Percentiles rank a stretch among this genome's conserved stretches.
Conservation (phyloP, 64 coral and sea anemone species). For the Montipora capricornis region DNA sequence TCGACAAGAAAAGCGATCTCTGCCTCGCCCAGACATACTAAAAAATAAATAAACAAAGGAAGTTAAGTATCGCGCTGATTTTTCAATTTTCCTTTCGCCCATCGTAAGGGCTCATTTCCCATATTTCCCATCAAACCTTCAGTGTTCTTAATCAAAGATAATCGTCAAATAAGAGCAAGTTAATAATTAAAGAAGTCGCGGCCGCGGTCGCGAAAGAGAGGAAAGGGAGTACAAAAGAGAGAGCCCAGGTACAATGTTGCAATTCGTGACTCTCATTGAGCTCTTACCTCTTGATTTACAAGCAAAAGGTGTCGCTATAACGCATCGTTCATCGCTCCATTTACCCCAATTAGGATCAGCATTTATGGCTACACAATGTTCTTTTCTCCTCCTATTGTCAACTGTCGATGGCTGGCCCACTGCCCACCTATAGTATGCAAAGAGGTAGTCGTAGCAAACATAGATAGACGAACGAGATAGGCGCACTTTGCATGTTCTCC, state of each 20-base stretch:
- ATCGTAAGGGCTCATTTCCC: too few species aligned
- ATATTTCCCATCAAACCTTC: too few species aligned
- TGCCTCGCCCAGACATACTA: constrained; percentile 65
- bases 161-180: too few species aligned
- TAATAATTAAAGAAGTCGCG: too few species aligned
- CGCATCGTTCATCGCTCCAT: constrained; percentile 70
- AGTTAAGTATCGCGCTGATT: too few species aligned
- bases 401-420: constrained; percentile 39
- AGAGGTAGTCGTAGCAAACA: neutral
- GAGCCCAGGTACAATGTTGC: neutral
- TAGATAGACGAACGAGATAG: too few species aligned
- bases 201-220: too few species aligned
- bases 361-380: constrained; percentile 67
- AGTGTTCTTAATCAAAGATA: too few species aligned
- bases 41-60: neutral
- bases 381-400: neutral
- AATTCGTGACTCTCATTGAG: neutral
- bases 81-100: too few species aligned
- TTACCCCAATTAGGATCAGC: constrained; percentile 75
- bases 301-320: constrained; percentile 47
- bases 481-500: too few species aligned
- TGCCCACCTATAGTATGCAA: constrained; percentile 23
- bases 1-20: constrained; percentile 76
- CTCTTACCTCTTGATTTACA: constrained; percentile 61
- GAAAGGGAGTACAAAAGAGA: too few species aligned